These are phyloP conservation scores for Drosophila hydei DNA, from an alignment of 1,140 invertebrate species.

Conservation along the genomic window DNA sequence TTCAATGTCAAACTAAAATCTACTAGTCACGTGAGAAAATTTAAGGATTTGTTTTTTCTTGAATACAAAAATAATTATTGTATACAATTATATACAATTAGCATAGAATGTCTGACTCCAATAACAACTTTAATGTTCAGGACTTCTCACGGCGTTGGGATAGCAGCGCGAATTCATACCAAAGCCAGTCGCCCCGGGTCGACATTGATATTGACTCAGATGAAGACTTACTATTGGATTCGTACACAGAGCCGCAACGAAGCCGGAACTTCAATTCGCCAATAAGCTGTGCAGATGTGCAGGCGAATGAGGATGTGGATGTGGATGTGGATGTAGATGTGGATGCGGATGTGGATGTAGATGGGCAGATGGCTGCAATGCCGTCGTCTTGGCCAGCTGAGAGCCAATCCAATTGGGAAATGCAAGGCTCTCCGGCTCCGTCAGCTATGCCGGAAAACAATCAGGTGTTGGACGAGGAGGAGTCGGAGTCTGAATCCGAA, in stretches of 20 bases:
- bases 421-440: not conserved
- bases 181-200: not conserved
- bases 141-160: not conserved
- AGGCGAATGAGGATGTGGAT: not conserved
- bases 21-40: slow-evolving; percentile 12
- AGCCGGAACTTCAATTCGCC: not conserved
- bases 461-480: not conserved
- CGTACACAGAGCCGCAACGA: not conserved
- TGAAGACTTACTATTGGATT: not conserved
- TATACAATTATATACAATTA: not conserved
- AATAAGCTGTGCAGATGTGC: not conserved
- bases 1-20: slow-evolving; percentile 1
- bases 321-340: not conserved
- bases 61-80: not conserved
- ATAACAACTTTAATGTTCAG: slow-evolving; percentile 1
- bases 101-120: slow-evolving; percentile 9
- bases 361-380: too few species aligned
- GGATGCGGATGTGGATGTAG: not conserved
- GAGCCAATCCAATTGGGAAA: not conserved
- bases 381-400: not conserved
- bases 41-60: not conserved
- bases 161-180: not conserved
- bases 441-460: not conserved
- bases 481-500: not conserved
- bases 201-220: not conserved